Evolutionary conservation across 2,797 vertebrate genomes (phyloP).

Genomic region (Cetoscarus ocellatus): DNA sequence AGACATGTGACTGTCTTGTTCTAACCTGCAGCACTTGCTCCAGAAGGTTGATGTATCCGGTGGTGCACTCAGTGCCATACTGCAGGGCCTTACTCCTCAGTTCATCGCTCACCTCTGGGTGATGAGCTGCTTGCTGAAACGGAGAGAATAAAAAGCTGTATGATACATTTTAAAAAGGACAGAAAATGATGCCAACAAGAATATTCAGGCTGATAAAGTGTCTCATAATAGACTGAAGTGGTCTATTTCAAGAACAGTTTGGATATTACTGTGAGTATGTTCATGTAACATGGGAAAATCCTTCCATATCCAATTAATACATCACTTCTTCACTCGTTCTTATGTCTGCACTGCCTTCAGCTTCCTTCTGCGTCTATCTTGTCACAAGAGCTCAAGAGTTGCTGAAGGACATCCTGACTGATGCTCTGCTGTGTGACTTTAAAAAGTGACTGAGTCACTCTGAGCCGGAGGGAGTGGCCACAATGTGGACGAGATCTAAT

Average conservation of each 20-base stretch:
- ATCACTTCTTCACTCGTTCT: background rate
- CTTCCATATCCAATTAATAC: background rate
- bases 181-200: background rate
- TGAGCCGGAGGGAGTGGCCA: constrained; percentile 30
- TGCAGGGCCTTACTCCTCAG: constrained; percentile 89
- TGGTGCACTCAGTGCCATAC: constrained; percentile 91
- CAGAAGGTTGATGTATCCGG: constrained; percentile 92
- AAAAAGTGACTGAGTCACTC: constrained; percentile 57
- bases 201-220: background rate
- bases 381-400: constrained; percentile 13
- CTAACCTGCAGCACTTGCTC: constrained; percentile 95
- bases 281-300: background rate
- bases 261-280: background rate
- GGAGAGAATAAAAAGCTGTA: constrained; percentile 23
- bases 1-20: constrained; percentile 8
- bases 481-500: constrained; percentile 41
- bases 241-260: background rate
- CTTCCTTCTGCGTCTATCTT: constrained; percentile 20
- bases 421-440: constrained; percentile 47
- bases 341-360: background rate
- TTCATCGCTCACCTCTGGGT: constrained; percentile 91
- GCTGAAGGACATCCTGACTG: constrained; percentile 52
- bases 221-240: background rate
- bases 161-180: constrained; percentile 1
- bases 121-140: constrained; percentile 92